Percentiles rank a stretch among this genome's conserved stretches.
Conservation (phyloP, 2,113 vertebrate genomes). For the Amphilophus citrinellus region DNA sequence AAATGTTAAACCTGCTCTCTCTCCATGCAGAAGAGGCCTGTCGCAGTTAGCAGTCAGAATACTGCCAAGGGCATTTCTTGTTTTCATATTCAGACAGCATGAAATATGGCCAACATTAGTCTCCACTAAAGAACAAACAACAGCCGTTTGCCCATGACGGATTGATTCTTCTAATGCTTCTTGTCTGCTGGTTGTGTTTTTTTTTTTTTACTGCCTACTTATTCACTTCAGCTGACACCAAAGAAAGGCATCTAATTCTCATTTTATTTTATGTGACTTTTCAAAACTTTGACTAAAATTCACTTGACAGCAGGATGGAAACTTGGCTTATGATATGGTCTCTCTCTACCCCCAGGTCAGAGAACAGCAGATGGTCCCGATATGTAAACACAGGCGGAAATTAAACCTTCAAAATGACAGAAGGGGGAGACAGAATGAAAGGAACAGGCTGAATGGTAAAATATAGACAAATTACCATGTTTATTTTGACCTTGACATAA, state of each 20-base stretch:
- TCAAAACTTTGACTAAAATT: constrained; percentile 26
- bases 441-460: background rate
- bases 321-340: constrained; percentile 1
- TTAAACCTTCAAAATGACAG: constrained; percentile 20
- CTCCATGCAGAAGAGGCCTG: background rate
- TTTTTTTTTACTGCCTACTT: constrained; percentile 4
- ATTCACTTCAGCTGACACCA: background rate
- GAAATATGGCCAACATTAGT: constrained; percentile 52
- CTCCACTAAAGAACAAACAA: constrained; percentile 39
- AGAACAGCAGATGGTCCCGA: constrained; percentile 45
- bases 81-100: constrained; percentile 59
- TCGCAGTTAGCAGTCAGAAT: background rate
- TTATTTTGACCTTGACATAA: constrained; percentile 5
- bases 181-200: background rate
- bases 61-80: constrained; percentile 37
- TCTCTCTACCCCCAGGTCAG: background rate
- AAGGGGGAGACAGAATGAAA: background rate
- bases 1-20: constrained; percentile 35
- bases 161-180: constrained; percentile 41
- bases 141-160: constrained; percentile 36
- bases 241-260: constrained; percentile 1
- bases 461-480: background rate
- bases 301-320: constrained; percentile 32
- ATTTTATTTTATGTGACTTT: constrained; percentile 30
- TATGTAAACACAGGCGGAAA: constrained; percentile 33